Percentiles rank a stretch among this genome's conserved stretches.
Conservation (phyloP, 2,888 invertebrate species). For the Sesamia inferens region DNA sequence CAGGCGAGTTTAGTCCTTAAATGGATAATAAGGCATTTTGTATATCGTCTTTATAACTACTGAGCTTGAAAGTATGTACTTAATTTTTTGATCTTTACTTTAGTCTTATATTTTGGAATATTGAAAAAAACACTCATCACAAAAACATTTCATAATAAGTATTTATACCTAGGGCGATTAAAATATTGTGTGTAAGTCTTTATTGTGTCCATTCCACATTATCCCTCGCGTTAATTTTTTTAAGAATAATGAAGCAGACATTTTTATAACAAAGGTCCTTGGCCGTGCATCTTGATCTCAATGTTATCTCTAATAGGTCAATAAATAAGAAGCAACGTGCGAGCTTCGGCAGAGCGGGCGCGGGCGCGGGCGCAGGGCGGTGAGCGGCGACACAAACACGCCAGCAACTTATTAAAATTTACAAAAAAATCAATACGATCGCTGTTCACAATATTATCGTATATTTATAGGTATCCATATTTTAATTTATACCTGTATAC, state of each 20-base stretch:
- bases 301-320: slow-evolving; percentile 90
- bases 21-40: slow-evolving; percentile 23
- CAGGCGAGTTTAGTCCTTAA: background rate
- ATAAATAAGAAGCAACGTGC: slow-evolving; percentile 89
- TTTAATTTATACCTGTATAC: slow-evolving; percentile 72
- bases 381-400: slow-evolving; percentile 81
- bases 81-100: slow-evolving; percentile 22
- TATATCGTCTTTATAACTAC: slow-evolving; percentile 18
- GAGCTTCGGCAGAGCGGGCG: slow-evolving; percentile 79
- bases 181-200: slow-evolving; percentile 45
- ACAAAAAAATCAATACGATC: slow-evolving; percentile 84
- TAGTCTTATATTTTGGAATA: slow-evolving; percentile 9
- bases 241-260: slow-evolving; percentile 89
- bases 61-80: slow-evolving; percentile 5
- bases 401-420: slow-evolving; percentile 87
- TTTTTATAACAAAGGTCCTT: slow-evolving; percentile 90
- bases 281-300: slow-evolving; percentile 90
- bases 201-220: slow-evolving; percentile 74
- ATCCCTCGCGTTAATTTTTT: slow-evolving; percentile 82
- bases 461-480: slow-evolving; percentile 80
- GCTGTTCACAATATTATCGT: slow-evolving; percentile 81
- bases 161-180: slow-evolving; percentile 47
- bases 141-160: slow-evolving; percentile 37
- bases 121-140: slow-evolving; percentile 17
- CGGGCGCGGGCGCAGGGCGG: slow-evolving; percentile 36